Base-by-base conservation (phyloP, 2,888 invertebrate genomes). In the Ophion ventricosus region DNA sequence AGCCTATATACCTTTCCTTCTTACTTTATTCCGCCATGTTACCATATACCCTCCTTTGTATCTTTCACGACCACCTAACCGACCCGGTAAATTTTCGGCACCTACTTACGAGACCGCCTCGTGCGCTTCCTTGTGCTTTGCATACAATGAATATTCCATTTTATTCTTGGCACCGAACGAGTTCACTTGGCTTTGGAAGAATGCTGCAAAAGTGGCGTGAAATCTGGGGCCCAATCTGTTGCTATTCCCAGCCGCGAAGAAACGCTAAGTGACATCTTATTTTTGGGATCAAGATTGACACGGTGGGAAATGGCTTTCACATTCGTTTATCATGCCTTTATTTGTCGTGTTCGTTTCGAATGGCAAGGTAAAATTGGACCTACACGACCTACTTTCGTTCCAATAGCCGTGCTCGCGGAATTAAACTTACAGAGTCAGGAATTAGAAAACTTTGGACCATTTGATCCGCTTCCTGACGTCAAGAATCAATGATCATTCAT, bases 71-170 rank as follows among this genome's bases (percentile, higher is more conserved):
- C 23, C 61, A 11, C 35, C 20, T n/a, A 80, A 84, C 63, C 72
- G 66, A 67, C 23, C 61, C 20, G 77, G 57, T 83, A 73, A 80
- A 69, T 80, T 69, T 72, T 66, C 72, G 35, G 3, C 14, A 43
- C 25, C n/a, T 20, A 35, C 26, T 49, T 14, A 59, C n/a, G 11
- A n/a, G 20, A 17, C 43, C 43, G 40, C 40, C 75, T 54, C 20
- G 61, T 23, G 40, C 56, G 23, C 59, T 56, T 56, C 56, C 56
- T 72, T 69, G 17, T 59, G 7, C 54, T 83, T 67, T 66, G 76
- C 66, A 74, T 80, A 73, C 54, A 73, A 80, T 80, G 80, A 84
- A 84, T 84, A 84, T 80, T 80, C 80, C 25, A 80, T 73, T 83
- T 77, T 77, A 77, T 73, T 72, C 54, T 25, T 35, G 35, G 76